Conservation (phyloP, 2,797 vertebrate genomes). For the Zalophus californianus region DNA sequence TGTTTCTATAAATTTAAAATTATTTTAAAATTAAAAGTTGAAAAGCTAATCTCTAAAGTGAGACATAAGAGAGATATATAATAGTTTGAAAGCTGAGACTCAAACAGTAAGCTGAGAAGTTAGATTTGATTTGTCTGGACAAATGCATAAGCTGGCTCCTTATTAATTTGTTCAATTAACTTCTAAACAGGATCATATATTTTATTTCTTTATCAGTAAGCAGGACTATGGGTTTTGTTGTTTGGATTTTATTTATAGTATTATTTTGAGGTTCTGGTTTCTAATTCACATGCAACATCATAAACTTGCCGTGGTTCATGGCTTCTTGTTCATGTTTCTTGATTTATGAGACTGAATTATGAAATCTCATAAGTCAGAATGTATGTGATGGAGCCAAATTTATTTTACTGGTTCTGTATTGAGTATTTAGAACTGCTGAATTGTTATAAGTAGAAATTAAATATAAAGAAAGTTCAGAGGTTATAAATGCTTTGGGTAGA, state of each 20-base stretch:
- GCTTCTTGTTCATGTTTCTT: neutral
- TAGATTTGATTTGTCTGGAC: neutral
- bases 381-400: neutral
- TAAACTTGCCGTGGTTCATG: constrained; percentile 22
- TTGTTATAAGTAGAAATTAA: constrained; percentile 5
- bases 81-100: neutral
- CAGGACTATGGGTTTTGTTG: neutral
- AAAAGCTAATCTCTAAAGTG: neutral
- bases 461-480: neutral
- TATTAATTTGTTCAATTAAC: neutral
- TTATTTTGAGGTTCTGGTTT: constrained; percentile 16
- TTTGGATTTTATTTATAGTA: constrained; percentile 39
- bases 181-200: neutral
- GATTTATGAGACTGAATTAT: constrained; percentile 19
- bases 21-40: neutral
- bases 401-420: neutral
- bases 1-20: neutral
- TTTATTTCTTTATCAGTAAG: neutral
- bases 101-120: neutral
- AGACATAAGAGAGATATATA: neutral
- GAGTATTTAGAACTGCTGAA: neutral
- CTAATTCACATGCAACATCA: constrained; percentile 2
- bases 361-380: constrained; percentile 22
- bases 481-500: neutral
- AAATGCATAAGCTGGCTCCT: neutral